Percentiles rank a stretch among this genome's conserved stretches.
These are phyloP conservation scores for Lasioglossum malachurum DNA, from an alignment of 2,888 invertebrate species.

Conservation along the genomic window DNA sequence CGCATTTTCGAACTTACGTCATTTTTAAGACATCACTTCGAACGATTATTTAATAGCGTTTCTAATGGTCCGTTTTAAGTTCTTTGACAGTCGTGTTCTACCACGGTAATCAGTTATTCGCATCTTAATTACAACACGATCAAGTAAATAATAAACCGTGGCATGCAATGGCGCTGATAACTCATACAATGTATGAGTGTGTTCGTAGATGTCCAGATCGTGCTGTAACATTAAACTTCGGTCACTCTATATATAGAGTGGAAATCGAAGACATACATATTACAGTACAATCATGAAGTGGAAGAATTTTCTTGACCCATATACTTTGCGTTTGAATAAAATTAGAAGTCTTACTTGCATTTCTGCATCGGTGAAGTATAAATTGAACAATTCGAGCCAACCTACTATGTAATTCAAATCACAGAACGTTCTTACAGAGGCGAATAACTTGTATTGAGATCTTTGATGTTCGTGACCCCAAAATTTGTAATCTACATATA, in stretches of 20 bases:
- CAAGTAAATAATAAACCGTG: conserved; percentile 58
- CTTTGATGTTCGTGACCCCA: neutral
- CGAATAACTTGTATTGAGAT: neutral
- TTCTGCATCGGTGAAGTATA: neutral
- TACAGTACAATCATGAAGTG: neutral
- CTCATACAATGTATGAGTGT: neutral
- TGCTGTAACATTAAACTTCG: conserved; percentile 13
- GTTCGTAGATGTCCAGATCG: conserved; percentile 19
- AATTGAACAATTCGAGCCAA: neutral
- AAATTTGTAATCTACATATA: neutral
- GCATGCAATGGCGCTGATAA: conserved; percentile 50
- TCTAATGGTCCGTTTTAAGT: neutral
- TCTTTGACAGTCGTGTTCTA: conserved; percentile 15
- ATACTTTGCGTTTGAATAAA: neutral
- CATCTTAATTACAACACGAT: conserved; percentile 44
- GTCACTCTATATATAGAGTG: conserved; percentile 18
- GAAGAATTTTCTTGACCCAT: neutral
- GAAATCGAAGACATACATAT: neutral
- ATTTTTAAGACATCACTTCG: conserved; percentile 7
- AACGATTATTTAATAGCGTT: conserved; percentile 12
- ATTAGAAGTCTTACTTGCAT: neutral
- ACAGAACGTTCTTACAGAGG: neutral
- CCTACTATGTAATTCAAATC: neutral
- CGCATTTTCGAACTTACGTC: conserved; percentile 38
- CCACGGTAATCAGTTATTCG: conserved; percentile 36